phyloP scores from a whole-genome alignment of 1,140 invertebrate species.

The Formica exsecta region DNA sequence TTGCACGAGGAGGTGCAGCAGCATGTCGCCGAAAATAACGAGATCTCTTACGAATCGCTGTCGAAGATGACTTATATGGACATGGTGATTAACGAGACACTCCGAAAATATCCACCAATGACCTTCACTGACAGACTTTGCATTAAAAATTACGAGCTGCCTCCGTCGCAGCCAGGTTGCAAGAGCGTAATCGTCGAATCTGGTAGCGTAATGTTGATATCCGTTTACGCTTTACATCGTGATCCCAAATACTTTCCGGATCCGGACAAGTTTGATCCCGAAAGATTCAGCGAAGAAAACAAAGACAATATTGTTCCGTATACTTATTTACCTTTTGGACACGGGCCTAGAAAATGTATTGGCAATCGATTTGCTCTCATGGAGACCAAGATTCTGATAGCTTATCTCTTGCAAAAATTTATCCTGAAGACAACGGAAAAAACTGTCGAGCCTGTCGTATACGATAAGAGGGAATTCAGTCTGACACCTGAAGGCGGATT shows the following conservation, averaged over 20 bases:
- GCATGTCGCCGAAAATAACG: constrained; percentile 30
- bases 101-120: constrained; percentile 88
- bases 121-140: constrained; percentile 84
- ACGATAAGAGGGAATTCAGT: constrained; percentile 73
- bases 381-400: constrained; percentile 80
- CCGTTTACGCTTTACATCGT: no score
- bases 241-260: no score
- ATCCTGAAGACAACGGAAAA: constrained; percentile 69
- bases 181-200: constrained; percentile 28
- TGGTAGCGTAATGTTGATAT: constrained; percentile 64
- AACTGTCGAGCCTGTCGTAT: constrained; percentile 73
- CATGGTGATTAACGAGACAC: constrained; percentile 85
- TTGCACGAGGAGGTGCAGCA: constrained; percentile 86
- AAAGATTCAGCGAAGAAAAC: no score
- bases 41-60: constrained; percentile 75
- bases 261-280: no score
- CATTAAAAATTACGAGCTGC: constrained; percentile 80
- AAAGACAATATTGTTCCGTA: constrained; percentile 63
- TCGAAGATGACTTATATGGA: constrained; percentile 81
- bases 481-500: constrained; percentile 75
- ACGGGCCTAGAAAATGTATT: constrained; percentile 83
- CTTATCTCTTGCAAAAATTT: constrained; percentile 78
- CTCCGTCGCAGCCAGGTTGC: constrained; percentile 42
- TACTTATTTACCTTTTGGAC: constrained; percentile 87
- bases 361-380: constrained; percentile 82